Evolutionary conservation across 2,113 vertebrate genomes (phyloP).

Genomic region (Nerophis ophidion): DNA sequence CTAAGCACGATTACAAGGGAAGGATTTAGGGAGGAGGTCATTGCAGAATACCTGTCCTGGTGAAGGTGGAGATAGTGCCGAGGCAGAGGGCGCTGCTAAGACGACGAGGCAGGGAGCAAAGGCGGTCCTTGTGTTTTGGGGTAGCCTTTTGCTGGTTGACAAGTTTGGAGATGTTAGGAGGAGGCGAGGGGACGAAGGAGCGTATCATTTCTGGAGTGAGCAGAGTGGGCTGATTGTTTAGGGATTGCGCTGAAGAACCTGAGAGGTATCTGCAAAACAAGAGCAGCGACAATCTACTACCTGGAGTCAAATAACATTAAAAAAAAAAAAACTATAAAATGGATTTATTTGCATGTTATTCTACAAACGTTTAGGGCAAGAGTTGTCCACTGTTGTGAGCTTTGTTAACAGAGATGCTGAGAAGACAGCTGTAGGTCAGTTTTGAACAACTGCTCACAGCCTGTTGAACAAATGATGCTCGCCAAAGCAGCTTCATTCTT

Average conservation of each 20-base stretch:
- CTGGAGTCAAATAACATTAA: not conserved
- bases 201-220: constrained; percentile 46
- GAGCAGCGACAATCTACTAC: constrained; percentile 42
- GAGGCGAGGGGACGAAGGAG: constrained; percentile 77
- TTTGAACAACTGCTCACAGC: too few relatives aligned
- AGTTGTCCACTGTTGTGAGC: too few relatives aligned
- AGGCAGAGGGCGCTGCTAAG: constrained; percentile 85
- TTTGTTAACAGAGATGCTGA: not conserved
- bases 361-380: too few relatives aligned
- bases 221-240: constrained; percentile 49
- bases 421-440: constrained; percentile 25
- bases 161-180: constrained; percentile 82
- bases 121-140: constrained; percentile 71
- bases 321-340: not conserved
- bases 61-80: constrained; percentile 87
- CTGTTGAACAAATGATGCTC: too few relatives aligned
- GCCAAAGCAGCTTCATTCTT: not conserved
- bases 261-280: constrained; percentile 81
- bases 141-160: constrained; percentile 75
- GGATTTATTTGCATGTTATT: too few relatives aligned
- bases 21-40: not conserved
- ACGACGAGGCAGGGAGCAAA: constrained; percentile 85
- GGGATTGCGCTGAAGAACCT: constrained; percentile 59
- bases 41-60: constrained; percentile 74
- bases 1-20: not conserved